Conservation (phyloP, 2,797 vertebrate genomes). For the Meriones psammophilus region DNA sequence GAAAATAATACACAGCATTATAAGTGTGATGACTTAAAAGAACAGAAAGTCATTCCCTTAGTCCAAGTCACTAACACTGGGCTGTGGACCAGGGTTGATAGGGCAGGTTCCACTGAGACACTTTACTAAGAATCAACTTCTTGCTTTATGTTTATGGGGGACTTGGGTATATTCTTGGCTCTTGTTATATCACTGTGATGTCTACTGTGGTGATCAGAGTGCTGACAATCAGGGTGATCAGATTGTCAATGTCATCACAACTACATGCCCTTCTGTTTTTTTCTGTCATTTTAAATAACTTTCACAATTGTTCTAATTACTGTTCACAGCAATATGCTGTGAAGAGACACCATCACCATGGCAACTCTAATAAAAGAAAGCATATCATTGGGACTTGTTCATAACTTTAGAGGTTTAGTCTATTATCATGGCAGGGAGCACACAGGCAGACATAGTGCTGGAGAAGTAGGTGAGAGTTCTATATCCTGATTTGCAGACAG, state of each 20-base stretch:
- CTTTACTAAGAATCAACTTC: not conserved
- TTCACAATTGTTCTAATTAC: not conserved
- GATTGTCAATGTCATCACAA: not conserved
- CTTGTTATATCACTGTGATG: not conserved
- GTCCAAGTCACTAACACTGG: too few relatives aligned
- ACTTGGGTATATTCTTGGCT: not conserved
- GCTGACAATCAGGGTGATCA: too few relatives aligned
- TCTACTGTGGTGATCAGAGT: not conserved
- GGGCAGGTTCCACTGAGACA: not conserved
- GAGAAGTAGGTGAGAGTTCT: too few relatives aligned
- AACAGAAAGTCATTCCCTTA: not conserved
- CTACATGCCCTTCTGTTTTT: too few relatives aligned
- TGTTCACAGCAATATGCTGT: too few relatives aligned
- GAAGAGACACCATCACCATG: not conserved
- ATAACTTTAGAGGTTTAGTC: not conserved
- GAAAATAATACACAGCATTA: not conserved
- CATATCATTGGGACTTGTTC: not conserved
- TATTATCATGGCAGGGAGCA: not conserved
- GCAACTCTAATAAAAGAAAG: not conserved
- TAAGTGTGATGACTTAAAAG: not conserved
- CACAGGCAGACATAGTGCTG: too few relatives aligned
- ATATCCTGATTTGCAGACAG: not conserved
- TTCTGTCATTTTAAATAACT: not conserved
- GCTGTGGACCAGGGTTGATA: not conserved
- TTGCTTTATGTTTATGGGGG: not conserved